These are phyloP conservation scores for Rhagophthalmus giganteus DNA, from an alignment of 2,888 invertebrate genomes.

Conservation along the genomic window DNA sequence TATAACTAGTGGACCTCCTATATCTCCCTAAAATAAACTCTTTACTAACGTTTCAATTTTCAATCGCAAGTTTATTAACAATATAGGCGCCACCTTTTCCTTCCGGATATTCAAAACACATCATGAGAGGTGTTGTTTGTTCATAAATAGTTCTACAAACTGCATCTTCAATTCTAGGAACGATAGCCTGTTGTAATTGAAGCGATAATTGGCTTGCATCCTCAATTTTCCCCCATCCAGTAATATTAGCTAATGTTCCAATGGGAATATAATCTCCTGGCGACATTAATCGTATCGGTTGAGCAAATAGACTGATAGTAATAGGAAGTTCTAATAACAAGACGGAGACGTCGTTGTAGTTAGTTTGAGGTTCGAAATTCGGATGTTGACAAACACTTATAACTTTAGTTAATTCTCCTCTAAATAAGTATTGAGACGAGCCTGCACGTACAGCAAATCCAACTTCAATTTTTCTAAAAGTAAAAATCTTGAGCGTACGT, in stretches of 20 bases:
- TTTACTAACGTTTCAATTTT: too few species aligned
- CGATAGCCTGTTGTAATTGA: constrained; percentile 2
- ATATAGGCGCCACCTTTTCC: too few species aligned
- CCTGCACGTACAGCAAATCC: constrained; percentile 2
- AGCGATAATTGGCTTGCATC: not conserved
- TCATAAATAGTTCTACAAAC: not conserved
- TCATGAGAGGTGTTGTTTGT: not conserved
- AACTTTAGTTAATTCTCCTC: constrained; percentile 8
- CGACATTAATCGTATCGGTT: constrained; percentile 2
- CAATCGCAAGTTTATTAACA: too few species aligned
- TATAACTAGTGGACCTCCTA: too few species aligned
- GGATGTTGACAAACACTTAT: constrained; percentile 5
- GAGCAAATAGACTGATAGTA: not conserved
- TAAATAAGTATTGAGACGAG: not conserved
- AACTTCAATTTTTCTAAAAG: not conserved
- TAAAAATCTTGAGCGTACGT: not conserved
- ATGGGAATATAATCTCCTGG: not conserved
- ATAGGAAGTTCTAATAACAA: not conserved
- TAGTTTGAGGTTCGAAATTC: not conserved
- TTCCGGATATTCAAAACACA: constrained; percentile 2
- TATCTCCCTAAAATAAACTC: too few species aligned
- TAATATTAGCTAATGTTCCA: constrained; percentile 1
- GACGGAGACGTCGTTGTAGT: constrained; percentile 10
- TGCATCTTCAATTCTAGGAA: constrained; percentile 1
- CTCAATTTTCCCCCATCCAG: constrained; percentile 10